Percentiles rank a stretch among this genome's conserved stretches.
Conservation (phyloP, 2,797 vertebrate genomes). For the Menidia menidia region DNA sequence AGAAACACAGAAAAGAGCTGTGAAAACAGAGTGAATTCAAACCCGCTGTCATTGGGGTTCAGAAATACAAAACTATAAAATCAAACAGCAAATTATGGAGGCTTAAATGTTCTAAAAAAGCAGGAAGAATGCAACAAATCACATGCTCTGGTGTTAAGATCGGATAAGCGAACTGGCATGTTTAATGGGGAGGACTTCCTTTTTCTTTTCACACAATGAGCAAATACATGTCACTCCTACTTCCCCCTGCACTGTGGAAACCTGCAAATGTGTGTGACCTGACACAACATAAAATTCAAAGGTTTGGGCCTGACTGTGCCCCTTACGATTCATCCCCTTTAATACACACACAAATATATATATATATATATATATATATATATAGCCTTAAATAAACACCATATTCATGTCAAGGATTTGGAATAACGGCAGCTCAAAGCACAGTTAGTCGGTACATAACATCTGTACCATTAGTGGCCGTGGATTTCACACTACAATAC, state of each 20-base stretch:
- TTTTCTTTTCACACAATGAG: background rate
- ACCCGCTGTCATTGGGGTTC: slow-evolving; percentile 38
- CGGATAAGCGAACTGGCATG: slow-evolving; percentile 3
- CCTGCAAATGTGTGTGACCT: no score
- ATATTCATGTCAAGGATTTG: no score
- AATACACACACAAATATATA: no score
- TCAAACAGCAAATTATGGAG: slow-evolving; percentile 29
- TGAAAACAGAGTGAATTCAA: slow-evolving; percentile 48
- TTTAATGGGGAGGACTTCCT: background rate
- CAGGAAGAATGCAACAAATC: slow-evolving; percentile 32
- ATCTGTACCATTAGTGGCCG: no score
- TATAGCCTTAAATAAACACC: no score
- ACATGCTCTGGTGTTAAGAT: slow-evolving; percentile 34
- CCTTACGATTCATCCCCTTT: no score
- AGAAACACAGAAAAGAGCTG: slow-evolving; percentile 50
- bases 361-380: no score
- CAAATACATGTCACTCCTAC: slow-evolving; percentile 11
- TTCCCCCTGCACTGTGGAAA: background rate
- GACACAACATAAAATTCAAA: no score
- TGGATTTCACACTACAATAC: no score
- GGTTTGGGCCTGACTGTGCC: no score
- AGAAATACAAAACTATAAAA: slow-evolving; percentile 44
- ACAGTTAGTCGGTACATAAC: no score
- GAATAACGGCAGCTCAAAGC: no score
- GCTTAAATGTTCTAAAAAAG: slow-evolving; percentile 60